Percentiles rank a stretch among this genome's conserved stretches.
Conservation (phyloP, 1,140 invertebrate species). For the Pseudomyrmex gracilis region DNA sequence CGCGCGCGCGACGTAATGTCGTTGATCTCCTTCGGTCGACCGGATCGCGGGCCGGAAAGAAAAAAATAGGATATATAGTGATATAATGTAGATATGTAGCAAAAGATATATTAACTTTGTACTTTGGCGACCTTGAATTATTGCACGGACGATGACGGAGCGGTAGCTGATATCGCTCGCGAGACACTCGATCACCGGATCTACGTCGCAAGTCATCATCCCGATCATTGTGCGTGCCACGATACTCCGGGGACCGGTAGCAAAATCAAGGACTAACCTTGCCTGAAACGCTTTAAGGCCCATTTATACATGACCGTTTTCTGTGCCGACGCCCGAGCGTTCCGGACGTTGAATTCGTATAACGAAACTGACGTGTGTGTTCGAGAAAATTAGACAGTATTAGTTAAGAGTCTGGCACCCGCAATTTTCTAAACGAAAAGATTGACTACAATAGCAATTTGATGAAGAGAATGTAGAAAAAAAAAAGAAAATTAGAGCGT, state of each 20-base stretch:
- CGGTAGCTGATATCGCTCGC: conserved; percentile 71
- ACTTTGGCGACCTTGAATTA: conserved; percentile 71
- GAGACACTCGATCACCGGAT: conserved; percentile 69
- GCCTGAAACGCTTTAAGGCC: conserved; percentile 54
- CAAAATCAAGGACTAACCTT: conserved; percentile 63
- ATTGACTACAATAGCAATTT: no score
- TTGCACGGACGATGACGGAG: conserved; percentile 68
- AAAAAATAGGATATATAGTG: conserved; percentile 48
- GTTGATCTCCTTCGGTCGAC: conserved; percentile 67
- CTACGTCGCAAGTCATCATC: conserved; percentile 70
- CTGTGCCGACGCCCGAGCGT: no score
- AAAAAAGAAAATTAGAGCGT: no score
- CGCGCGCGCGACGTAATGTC: conserved; percentile 61
- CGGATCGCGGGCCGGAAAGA: conserved; percentile 23
- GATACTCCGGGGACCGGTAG: conserved; percentile 67
- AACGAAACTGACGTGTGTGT: no score
- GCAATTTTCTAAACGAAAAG: no score
- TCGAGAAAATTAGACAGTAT: no score
- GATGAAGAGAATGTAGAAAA: no score
- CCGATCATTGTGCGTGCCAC: conserved; percentile 67
- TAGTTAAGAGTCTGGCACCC: no score
- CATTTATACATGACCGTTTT: no score
- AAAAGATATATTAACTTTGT: conserved; percentile 68
- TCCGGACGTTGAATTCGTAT: no score
- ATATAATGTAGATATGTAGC: conserved; percentile 65